These are phyloP conservation scores for Sisyra nigra DNA, from an alignment of 2,888 invertebrate genomes.

Conservation along the genomic window DNA sequence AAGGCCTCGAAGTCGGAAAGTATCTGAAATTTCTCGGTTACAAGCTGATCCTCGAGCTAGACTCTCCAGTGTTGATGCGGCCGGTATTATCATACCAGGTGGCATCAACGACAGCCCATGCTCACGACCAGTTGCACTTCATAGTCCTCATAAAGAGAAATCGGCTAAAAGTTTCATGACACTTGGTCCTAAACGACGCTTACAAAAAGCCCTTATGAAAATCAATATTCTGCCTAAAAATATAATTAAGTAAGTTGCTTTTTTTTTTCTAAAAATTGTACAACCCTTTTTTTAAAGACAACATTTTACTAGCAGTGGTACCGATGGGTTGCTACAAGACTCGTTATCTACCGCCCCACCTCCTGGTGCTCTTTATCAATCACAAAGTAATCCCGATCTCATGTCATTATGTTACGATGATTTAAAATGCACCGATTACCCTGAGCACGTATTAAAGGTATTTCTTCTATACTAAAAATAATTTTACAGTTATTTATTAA, in stretches of 20 bases:
- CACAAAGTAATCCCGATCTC: conserved; percentile 79
- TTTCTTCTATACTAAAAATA: conserved; percentile 5
- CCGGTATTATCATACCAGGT: conserved; percentile 7
- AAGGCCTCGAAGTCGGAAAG: conserved; percentile 46
- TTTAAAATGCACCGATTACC: conserved; percentile 64
- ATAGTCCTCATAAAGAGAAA: conserved; percentile 47
- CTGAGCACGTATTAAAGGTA: conserved; percentile 88
- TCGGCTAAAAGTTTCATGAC: conserved; percentile 62
- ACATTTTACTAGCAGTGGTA: conserved; percentile 15
- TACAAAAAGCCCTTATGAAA: conserved; percentile 74
- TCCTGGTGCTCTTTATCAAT: conserved; percentile 54
- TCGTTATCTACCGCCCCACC: conserved; percentile 33
- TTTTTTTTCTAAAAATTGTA: too few species aligned
- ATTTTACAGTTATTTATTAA: not conserved
- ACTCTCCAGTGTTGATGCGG: conserved; percentile 58
- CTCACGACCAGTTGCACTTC: conserved; percentile 40
- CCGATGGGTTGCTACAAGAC: conserved; percentile 45
- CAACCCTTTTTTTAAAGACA: not conserved
- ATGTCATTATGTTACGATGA: conserved; percentile 72
- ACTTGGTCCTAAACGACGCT: conserved; percentile 64
- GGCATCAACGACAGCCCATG: conserved; percentile 24
- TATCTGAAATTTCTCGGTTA: conserved; percentile 48
- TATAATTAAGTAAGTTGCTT: conserved; percentile 33
- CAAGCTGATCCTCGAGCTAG: conserved; percentile 54
- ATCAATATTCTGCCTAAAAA: conserved; percentile 82